Base-by-base conservation (phyloP, 2,888 invertebrate species). In the Oxytorus armatus region DNA sequence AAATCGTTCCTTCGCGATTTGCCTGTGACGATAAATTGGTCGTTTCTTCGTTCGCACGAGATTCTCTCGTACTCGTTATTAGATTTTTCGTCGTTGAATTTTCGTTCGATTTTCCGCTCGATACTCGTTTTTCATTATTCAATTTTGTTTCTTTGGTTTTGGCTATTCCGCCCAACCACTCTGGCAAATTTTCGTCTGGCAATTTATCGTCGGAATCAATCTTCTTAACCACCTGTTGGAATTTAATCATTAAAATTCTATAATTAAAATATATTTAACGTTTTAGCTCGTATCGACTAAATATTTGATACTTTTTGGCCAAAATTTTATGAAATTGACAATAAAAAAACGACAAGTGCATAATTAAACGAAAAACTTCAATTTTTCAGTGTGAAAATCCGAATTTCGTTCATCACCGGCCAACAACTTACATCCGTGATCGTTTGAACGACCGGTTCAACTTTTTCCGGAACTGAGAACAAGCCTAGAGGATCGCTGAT, bases 401-500 rank as follows among this genome's bases (percentile, higher is more conserved):
- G n/a, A n/a, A n/a, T n/a, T n/a, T n/a, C n/a, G n/a, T n/a, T n/a
- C n/a, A n/a, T n/a, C n/a, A n/a, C n/a, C n/a, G n/a, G n/a, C n/a
- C n/a, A n/a, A n/a, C n/a, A n/a, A n/a, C 79, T 29, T 72, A 80
- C 82, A 21, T 79, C 76, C 3, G n/a, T 16, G 36, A 21, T 36
- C 14, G 18, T 25, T 18, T 74, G 63, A 14, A n/a, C 39, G 10
- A 47, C n/a, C 1, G 57, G 39, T 29, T 74, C 77, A 23, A 3
- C 5, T 23, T 65, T 18, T 42, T 69, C 73, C 0, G 75, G 59
- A 3, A 79, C 29, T 3, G 87, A 82, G 29, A 90, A 80, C 33
- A 90, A 79, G 66, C 90, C 90, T 8, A 90, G 82, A 29, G 90
- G 90, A 81, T 90, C 90, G 29, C 86, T 86, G 51, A 87, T 81